These are phyloP conservation scores for Carterocephalus palaemon DNA, from an alignment of 2,888 invertebrate genomes.

Conservation along the genomic window DNA sequence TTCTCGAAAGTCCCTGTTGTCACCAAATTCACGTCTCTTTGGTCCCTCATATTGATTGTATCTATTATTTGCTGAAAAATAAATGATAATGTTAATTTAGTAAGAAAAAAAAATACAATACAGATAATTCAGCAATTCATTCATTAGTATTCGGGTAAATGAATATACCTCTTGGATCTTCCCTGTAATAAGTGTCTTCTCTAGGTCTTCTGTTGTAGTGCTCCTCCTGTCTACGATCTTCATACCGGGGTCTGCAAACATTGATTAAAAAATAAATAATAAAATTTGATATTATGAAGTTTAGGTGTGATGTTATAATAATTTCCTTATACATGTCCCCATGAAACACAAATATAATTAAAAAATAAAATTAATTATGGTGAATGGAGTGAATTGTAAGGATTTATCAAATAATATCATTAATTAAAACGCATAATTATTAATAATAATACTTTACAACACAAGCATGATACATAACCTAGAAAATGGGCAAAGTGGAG, in stretches of 20 bases:
- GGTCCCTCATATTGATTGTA: slow-evolving; percentile 59
- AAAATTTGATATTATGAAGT: no score
- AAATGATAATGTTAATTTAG: slow-evolving; percentile 4
- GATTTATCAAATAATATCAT: no score
- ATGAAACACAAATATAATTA: no score
- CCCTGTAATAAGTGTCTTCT: slow-evolving; percentile 52
- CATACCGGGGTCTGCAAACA: slow-evolving; percentile 49
- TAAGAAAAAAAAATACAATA: neutral
- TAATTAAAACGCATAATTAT: no score
- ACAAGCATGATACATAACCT: no score
- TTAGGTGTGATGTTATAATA: no score
- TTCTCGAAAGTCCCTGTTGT: slow-evolving; percentile 53
- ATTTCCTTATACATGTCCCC: no score
- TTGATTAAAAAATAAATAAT: no score
- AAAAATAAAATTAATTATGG: neutral
- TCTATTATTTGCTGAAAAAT: slow-evolving; percentile 50
- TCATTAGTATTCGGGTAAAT: no score
- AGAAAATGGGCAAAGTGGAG: no score
- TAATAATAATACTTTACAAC: no score
- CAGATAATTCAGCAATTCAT: slow-evolving; percentile 3
- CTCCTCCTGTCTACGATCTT: slow-evolving; percentile 42
- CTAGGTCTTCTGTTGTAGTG: slow-evolving; percentile 54
- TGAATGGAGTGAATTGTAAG: no score
- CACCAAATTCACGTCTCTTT: slow-evolving; percentile 53
- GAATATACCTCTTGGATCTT: slow-evolving; percentile 54